Evolutionary conservation across 2,797 vertebrate species (phyloP).

Genomic region (Scleropages formosus): DNA sequence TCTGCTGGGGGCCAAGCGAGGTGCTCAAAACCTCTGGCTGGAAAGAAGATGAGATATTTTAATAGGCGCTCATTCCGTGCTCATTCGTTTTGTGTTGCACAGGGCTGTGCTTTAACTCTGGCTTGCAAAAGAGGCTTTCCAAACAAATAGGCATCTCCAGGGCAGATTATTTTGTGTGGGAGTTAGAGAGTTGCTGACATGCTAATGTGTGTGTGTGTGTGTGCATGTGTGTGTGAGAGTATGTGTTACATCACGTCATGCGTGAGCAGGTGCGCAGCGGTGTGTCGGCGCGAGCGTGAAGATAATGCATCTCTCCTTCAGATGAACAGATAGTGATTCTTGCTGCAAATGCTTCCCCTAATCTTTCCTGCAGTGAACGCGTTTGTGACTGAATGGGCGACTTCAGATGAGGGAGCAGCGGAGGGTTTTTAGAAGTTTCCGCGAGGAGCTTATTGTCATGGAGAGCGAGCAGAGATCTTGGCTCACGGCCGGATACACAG

Average conservation of each 20-base stretch:
- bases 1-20: neutral
- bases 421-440: slow-evolving; percentile 24
- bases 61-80: slow-evolving; percentile 20
- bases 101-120: slow-evolving; percentile 21
- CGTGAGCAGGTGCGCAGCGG: neutral
- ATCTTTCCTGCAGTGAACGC: slow-evolving; percentile 14
- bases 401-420: slow-evolving; percentile 22
- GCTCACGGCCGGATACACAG: slow-evolving; percentile 5
- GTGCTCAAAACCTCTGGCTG: neutral
- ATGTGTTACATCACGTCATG: neutral
- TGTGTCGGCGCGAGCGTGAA: neutral
- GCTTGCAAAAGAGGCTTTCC: slow-evolving; percentile 18
- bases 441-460: slow-evolving; percentile 18
- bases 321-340: slow-evolving; percentile 18
- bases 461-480: slow-evolving; percentile 11
- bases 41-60: slow-evolving; percentile 3
- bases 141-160: slow-evolving; percentile 45
- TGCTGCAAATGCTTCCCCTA: slow-evolving; percentile 12
- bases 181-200: slow-evolving; percentile 2
- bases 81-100: slow-evolving; percentile 8
- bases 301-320: neutral
- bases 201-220: slow-evolving; percentile 5
- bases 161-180: slow-evolving; percentile 31
- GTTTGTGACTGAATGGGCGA: slow-evolving; percentile 28
- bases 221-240: neutral